phyloP scores from a whole-genome alignment of 2,888 invertebrate species.

The Ellobium chinense region DNA sequence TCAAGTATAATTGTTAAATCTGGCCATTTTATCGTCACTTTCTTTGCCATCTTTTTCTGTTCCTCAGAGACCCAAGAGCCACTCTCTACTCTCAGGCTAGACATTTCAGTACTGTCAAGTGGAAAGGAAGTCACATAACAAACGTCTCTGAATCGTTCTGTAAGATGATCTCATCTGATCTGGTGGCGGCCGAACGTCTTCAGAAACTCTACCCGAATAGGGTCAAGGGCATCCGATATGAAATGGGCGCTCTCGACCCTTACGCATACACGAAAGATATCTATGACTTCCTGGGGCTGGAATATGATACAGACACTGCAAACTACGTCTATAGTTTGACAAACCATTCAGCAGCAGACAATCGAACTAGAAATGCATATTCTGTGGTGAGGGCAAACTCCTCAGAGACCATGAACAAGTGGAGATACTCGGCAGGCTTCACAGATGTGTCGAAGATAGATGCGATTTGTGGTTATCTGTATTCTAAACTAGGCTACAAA shows the following conservation, averaged over 20 bases:
- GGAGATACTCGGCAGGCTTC: constrained; percentile 15
- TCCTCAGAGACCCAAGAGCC: constrained; percentile 45
- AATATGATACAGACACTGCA: background rate
- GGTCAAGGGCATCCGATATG: constrained; percentile 42
- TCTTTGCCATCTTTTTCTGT: too few relatives aligned
- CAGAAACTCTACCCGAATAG: constrained; percentile 18
- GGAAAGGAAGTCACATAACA: background rate
- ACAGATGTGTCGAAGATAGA: background rate
- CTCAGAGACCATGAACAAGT: background rate
- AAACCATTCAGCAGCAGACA: background rate
- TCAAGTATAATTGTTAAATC: too few relatives aligned
- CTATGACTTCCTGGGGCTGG: constrained; percentile 41
- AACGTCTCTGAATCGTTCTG: constrained; percentile 36
- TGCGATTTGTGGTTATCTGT: constrained; percentile 15
- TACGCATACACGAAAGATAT: constrained; percentile 23
- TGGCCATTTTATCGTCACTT: too few relatives aligned
- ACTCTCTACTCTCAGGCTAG: constrained; percentile 33
- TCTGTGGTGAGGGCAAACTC: background rate
- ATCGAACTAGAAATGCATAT: background rate
- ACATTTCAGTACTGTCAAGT: constrained; percentile 40
- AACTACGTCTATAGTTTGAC: background rate
- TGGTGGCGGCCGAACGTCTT: constrained; percentile 22
- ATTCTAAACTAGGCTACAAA: constrained; percentile 14
- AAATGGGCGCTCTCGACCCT: constrained; percentile 32
- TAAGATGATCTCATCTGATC: constrained; percentile 20